Conservation (phyloP, 2,797 vertebrate genomes). For the Eidolon dupreanum region DNA sequence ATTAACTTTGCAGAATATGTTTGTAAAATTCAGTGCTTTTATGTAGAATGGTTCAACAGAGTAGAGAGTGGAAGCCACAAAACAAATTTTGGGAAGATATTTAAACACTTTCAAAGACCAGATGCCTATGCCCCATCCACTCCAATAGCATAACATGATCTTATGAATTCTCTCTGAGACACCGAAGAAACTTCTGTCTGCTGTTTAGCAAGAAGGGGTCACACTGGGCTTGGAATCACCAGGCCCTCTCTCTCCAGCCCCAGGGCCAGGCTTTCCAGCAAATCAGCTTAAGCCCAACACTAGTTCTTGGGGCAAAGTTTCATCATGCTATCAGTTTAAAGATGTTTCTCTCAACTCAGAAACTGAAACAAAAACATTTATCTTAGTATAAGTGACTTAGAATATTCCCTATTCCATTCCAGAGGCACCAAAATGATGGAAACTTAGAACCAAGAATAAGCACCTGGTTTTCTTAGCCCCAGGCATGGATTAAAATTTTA, state of each 20-base stretch:
- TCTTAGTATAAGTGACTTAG: conserved; percentile 27
- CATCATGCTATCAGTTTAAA: conserved; percentile 52
- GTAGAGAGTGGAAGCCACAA: not conserved
- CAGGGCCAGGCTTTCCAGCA: not conserved
- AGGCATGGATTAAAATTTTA: not conserved
- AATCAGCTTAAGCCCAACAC: not conserved
- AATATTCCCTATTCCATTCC: not conserved
- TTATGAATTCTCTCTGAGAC: not conserved
- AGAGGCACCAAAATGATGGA: conserved; percentile 27
- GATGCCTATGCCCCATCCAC: not conserved
- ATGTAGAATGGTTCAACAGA: not conserved
- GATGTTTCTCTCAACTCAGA: conserved; percentile 45
- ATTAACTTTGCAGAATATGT: not conserved
- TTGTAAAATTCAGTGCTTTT: conserved; percentile 20
- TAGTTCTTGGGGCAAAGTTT: conserved; percentile 26
- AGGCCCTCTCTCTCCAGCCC: not conserved
- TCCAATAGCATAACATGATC: not conserved
- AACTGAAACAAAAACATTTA: conserved; percentile 69
- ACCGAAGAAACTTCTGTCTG: not conserved
- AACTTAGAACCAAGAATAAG: not conserved
- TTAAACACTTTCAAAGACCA: conserved; percentile 19
- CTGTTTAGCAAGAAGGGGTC: not conserved
- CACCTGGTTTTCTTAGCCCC: not conserved
- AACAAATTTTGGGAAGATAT: not conserved
- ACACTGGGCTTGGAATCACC: not conserved